Evolutionary conservation across 2,113 vertebrate species (phyloP).

Genomic region (Oxyruncus cristatus): DNA sequence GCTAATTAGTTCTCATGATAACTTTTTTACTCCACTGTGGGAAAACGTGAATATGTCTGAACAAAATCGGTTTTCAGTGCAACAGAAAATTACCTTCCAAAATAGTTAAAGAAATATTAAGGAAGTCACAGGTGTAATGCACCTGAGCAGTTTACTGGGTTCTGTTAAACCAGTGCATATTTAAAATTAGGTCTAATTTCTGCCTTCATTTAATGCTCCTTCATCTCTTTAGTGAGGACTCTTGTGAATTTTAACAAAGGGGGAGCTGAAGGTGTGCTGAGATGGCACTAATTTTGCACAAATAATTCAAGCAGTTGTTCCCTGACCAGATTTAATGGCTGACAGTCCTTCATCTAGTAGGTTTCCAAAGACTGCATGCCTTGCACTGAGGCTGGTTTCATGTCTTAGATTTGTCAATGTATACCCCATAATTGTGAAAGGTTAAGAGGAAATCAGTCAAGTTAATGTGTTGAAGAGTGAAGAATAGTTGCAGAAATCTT

Average conservation of each 20-base stretch:
- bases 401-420: not conserved
- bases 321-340: not conserved
- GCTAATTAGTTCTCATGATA: slow-evolving; percentile 61
- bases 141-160: slow-evolving; percentile 43
- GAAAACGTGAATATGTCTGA: slow-evolving; percentile 21
- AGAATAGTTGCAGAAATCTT: not conserved
- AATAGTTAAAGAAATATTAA: slow-evolving; percentile 42
- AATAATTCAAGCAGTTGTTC: not conserved
- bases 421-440: not conserved
- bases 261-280: not conserved
- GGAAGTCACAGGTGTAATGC: slow-evolving; percentile 23
- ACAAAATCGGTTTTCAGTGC: slow-evolving; percentile 15
- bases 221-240: slow-evolving; percentile 19
- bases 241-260: slow-evolving; percentile 4
- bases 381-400: not conserved
- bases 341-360: not conserved
- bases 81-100: slow-evolving; percentile 19
- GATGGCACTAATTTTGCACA: not conserved
- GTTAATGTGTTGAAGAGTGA: not conserved
- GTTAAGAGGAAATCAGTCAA: not conserved
- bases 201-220: slow-evolving; percentile 20
- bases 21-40: slow-evolving; percentile 12
- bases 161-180: not conserved
- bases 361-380: accelerated
- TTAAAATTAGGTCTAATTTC: slow-evolving; percentile 19